Base-by-base conservation (phyloP, 2,888 invertebrate genomes). In the Tiliacea aurago region DNA sequence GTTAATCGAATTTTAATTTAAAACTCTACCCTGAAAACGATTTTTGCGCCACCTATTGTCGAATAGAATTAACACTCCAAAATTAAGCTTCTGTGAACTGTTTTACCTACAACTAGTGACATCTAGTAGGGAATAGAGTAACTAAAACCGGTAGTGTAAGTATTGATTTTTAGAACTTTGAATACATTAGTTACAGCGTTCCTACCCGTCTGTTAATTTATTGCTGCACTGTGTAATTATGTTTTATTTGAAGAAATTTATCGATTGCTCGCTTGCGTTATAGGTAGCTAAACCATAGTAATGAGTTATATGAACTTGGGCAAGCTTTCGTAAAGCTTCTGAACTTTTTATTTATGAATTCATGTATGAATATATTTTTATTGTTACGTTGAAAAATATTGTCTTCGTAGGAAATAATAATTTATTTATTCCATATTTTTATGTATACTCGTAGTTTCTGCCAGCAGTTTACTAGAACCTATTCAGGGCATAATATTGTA, bases 61-160 rank as follows among this genome's bases (percentile, higher is more conserved):
- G 68, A 74, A 74, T 83, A 80, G 75, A 53, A 49, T 4, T 23
- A 65, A n/a, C 11, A 5, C 7, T 23, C 9, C 1, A 37, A 18
- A 7, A n/a, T 20, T 10, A 53, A 58, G 65, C 66, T 37, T 65
- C 13, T 11, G 18, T 28, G 33, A 20, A 67, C 65, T 71, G 70
- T 72, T 77, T 81, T 74, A 71, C 28, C 84, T 15, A 0, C 4
- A 51, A 62, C 43, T 74, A 79, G 71, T 64, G 88, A 81, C 90
- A 92, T 92, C 94, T 94, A 66, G 78, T 76, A 69, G 72, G 18
- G 72, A 88, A 78, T 91, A 91, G 92, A 67, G 1, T 20, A 70
- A 51, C 49, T 67, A 73, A 72, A 71, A 10, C 65, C 9, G 53
- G 69, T 59, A 55, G 68, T 9, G 3, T 64, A 72, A 45, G 74